Conservation (phyloP, 2,888 invertebrate genomes). For the Folsomia manolachei region DNA sequence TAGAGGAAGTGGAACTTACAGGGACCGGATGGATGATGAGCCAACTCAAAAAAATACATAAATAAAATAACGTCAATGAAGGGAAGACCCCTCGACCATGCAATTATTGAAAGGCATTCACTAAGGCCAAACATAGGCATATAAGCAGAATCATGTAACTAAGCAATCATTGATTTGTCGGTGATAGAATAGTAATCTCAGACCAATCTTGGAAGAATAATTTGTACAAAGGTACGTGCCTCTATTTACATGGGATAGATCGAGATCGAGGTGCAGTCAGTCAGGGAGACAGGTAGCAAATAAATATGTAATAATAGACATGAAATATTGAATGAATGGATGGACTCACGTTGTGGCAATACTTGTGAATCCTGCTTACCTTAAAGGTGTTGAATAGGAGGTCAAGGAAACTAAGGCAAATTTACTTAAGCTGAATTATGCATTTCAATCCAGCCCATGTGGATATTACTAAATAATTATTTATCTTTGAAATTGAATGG, state of each 20-base stretch:
- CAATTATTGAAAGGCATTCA: background rate
- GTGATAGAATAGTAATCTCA: background rate
- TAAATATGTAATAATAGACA: too few relatives aligned
- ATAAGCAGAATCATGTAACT: background rate
- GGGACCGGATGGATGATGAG: background rate
- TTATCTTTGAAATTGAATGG: too few relatives aligned
- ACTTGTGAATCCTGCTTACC: conserved; percentile 21
- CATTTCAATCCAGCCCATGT: background rate
- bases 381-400: conserved; percentile 21
- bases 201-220: background rate
- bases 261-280: background rate
- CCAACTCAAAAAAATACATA: background rate
- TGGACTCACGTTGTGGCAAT: too few relatives aligned
- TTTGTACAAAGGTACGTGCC: background rate
- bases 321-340: too few relatives aligned
- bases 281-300: background rate
- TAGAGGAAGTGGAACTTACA: too few relatives aligned
- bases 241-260: too few relatives aligned
- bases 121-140: background rate
- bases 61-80: background rate
- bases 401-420: conserved; percentile 15
- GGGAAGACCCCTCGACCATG: background rate
- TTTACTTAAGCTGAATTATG: background rate
- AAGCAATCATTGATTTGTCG: background rate
- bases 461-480: too few relatives aligned